Evolutionary conservation across 2,113 vertebrate genomes (phyloP).

Genomic region (Plecturocebus donacophilus): DNA sequence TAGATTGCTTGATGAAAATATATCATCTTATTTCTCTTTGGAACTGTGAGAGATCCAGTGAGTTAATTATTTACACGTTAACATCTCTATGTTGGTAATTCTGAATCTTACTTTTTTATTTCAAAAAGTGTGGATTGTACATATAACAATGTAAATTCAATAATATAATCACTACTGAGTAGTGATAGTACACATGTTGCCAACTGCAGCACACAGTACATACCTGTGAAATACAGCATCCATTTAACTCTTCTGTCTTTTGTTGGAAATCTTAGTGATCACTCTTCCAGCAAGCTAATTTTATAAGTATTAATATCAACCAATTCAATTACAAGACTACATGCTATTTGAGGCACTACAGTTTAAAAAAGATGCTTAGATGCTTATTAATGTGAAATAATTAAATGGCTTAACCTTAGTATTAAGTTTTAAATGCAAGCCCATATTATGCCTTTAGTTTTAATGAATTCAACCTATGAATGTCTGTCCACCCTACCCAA

Average conservation of each 20-base stretch:
- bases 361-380: not conserved
- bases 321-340: not conserved
- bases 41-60: not conserved
- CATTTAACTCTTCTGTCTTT: not conserved
- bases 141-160: not conserved
- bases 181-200: not conserved
- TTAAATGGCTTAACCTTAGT: not conserved
- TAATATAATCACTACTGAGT: not conserved
- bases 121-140: not conserved
- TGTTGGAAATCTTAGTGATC: not conserved
- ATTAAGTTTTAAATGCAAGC: not conserved
- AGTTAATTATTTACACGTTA: not conserved
- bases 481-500: not conserved
- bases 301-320: not conserved
- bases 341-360: not conserved
- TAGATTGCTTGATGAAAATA: not conserved
- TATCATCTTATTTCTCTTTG: not conserved
- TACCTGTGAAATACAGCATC: not conserved
- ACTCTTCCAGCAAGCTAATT: slow-evolving; percentile 17
- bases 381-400: not conserved
- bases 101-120: not conserved
- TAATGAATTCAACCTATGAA: not conserved
- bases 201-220: not conserved
- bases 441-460: not conserved
- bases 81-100: not conserved